phyloP scores from a whole-genome alignment of 1,140 invertebrate genomes.

The Homalodisca vitripennis region DNA sequence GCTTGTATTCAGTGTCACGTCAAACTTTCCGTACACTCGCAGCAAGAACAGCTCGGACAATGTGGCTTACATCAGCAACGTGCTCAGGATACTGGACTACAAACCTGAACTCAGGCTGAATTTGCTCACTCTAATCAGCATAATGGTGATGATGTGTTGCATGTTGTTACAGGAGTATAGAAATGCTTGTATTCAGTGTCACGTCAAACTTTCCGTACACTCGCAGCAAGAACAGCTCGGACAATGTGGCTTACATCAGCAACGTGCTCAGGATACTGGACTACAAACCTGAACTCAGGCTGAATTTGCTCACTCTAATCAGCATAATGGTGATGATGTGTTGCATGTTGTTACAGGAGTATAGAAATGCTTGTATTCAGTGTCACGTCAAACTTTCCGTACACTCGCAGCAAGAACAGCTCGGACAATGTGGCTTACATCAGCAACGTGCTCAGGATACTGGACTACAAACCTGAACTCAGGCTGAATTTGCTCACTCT shows the following conservation, averaged over 20 bases:
- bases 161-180: background rate
- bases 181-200: background rate
- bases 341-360: background rate
- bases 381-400: background rate
- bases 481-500: conserved; percentile 59
- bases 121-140: conserved; percentile 64
- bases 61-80: conserved; percentile 37
- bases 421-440: conserved; percentile 34
- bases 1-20: background rate
- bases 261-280: conserved; percentile 53
- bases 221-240: background rate
- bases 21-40: background rate
- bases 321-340: too few relatives aligned
- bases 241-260: conserved; percentile 36
- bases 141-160: too few relatives aligned
- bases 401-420: background rate
- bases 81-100: conserved; percentile 58
- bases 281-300: conserved; percentile 60
- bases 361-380: background rate
- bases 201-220: background rate
- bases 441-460: conserved; percentile 50
- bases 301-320: conserved; percentile 62
- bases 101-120: conserved; percentile 57
- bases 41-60: conserved; percentile 30
- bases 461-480: conserved; percentile 61